Evolutionary conservation across 2,888 invertebrate genomes (phyloP), one percentile per base, ranked within the genome.

Genomic region (Patella caerulea): DNA sequence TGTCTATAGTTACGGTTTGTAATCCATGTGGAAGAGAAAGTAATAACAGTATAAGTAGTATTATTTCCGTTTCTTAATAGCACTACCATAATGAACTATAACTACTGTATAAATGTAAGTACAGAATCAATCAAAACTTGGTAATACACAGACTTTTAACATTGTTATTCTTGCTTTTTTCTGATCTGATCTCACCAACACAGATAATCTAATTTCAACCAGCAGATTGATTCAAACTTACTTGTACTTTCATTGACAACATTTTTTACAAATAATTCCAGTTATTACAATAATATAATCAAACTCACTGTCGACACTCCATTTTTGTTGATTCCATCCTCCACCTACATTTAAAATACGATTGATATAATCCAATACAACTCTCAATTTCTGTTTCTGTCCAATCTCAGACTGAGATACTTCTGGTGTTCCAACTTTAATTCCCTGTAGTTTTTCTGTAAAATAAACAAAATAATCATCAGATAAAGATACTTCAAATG

Each of bases 361-460:
- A 92, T 98, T 98, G 19, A 97, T 96, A 81, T 96, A 95, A 84
- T 95, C 95, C 70, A 99, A 93, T 59, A 99, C 98, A 80, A 97
- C 95, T 78, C 95, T 94, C 55, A 99, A 93, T 90, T 99, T 99
- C 90, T 98, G 97, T 82, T 96, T 95, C 92, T 99, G 99, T 0
- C 91, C 91, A 53, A 89, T 87, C 92, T 99, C 99, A 0, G 98
- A 98, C 92, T 99, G 99, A 0, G 99, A 98, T 2, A 99, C 99
- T 93, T 99, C 99, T 0, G 98, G 97, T 4, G 98, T 98, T 92
- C 99, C 98, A 72, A 99, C 93, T 92, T 97, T 96, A 74, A 95
- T 95, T 34, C 95, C 95, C 0, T 97, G 96, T 72, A 98, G 93
- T 91, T 96, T 97, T 91, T 98, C 91, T 90, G 82, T 65, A 54